These are phyloP conservation scores for Meandrusa payeni DNA, from an alignment of 2,888 invertebrate genomes.

Conservation along the genomic window DNA sequence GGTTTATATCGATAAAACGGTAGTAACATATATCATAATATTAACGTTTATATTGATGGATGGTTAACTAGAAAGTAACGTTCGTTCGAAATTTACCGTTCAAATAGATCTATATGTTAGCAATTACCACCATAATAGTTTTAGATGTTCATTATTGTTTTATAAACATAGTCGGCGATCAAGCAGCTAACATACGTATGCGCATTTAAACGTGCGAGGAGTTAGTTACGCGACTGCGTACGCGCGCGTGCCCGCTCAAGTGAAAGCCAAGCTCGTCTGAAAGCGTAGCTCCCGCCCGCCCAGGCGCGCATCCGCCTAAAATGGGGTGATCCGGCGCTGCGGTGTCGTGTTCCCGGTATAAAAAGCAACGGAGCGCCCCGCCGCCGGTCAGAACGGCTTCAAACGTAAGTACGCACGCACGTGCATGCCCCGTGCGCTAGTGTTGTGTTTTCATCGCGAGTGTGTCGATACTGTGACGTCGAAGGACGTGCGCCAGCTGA, in stretches of 20 bases:
- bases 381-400: constrained; percentile 97
- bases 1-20: too few relatives aligned
- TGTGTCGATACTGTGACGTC: constrained; percentile 53
- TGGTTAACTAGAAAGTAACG: constrained; percentile 1
- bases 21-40: too few relatives aligned
- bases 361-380: constrained; percentile 85
- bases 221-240: constrained; percentile 20
- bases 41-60: too few relatives aligned
- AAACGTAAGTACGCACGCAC: constrained; percentile 91
- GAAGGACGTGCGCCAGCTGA: constrained; percentile 50
- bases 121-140: not conserved
- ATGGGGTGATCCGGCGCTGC: constrained; percentile 74
- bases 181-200: constrained; percentile 8
- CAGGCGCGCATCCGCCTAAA: constrained; percentile 76
- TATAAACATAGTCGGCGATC: constrained; percentile 19
- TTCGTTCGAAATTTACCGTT: not conserved
- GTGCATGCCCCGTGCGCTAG: constrained; percentile 44
- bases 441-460: constrained; percentile 54
- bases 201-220: not conserved
- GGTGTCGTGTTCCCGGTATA: constrained; percentile 92
- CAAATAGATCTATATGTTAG: not conserved
- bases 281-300: constrained; percentile 62
- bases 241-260: constrained; percentile 47
- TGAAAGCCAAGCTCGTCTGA: constrained; percentile 78
- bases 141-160: constrained; percentile 1